Evolutionary conservation across 1,140 invertebrate genomes (phyloP).

Genomic region (Chlorops oryzae): DNA sequence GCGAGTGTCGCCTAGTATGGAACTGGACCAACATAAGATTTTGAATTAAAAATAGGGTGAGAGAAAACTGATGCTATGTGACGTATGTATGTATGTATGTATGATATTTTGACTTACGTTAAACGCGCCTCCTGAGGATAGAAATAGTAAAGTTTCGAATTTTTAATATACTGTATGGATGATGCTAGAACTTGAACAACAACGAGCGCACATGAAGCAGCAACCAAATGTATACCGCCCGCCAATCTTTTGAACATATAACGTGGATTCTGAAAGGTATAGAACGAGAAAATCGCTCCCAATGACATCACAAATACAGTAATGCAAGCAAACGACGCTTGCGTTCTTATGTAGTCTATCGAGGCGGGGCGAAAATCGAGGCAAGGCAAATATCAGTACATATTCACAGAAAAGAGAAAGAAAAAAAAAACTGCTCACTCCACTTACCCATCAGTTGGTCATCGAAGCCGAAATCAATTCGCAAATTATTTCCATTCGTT

Average conservation of each 20-base stretch:
- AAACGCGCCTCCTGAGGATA: constrained; percentile 63
- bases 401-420: not conserved
- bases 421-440: not conserved
- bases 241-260: constrained; percentile 87
- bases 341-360: constrained; percentile 79
- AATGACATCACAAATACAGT: constrained; percentile 73
- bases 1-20: no score
- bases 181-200: constrained; percentile 74
- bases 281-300: constrained; percentile 75
- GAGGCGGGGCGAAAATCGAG: no score
- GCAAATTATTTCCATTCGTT: constrained; percentile 51
- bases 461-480: constrained; percentile 53
- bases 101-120: constrained; percentile 52
- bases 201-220: constrained; percentile 66
- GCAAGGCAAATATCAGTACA: constrained; percentile 34
- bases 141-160: constrained; percentile 58
- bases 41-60: no score
- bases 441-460: constrained; percentile 55
- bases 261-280: constrained; percentile 76
- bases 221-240: constrained; percentile 76
- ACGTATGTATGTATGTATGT: no score
- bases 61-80: no score
- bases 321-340: constrained; percentile 78
- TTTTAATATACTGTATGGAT: constrained; percentile 64
- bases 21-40: no score